Evolutionary conservation across 2,113 vertebrate genomes (phyloP).

Genomic region (Tor tambroides): DNA sequence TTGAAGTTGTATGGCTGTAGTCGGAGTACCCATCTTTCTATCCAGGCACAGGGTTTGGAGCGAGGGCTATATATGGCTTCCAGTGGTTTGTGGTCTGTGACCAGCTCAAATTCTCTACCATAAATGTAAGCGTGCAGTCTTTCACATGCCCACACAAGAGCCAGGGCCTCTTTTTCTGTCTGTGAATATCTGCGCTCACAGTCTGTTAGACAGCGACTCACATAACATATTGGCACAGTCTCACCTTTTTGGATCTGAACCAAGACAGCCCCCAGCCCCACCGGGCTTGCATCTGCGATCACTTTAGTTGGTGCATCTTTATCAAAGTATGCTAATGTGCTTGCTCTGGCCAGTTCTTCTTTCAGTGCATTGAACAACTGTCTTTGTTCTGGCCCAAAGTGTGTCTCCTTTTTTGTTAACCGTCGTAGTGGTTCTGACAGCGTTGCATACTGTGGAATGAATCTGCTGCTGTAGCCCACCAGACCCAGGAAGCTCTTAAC

Average conservation of each 20-base stretch:
- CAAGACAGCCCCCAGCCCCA: neutral
- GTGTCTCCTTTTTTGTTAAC: too few relatives aligned
- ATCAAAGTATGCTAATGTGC: too few relatives aligned
- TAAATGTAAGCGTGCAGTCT: too few relatives aligned
- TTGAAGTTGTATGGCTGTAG: slow-evolving; percentile 47
- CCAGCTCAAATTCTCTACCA: neutral
- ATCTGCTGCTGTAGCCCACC: neutral
- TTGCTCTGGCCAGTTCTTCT: too few relatives aligned
- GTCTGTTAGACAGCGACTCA: too few relatives aligned
- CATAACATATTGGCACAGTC: too few relatives aligned
- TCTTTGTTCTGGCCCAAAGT: too few relatives aligned
- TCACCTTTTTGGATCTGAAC: neutral
- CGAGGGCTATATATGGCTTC: neutral
- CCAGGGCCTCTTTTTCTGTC: neutral
- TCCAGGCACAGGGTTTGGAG: neutral
- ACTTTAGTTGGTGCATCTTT: too few relatives aligned
- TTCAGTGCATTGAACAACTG: too few relatives aligned
- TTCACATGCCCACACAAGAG: too few relatives aligned
- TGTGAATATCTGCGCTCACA: neutral
- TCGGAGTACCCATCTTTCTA: neutral
- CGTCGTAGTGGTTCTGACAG: too few relatives aligned
- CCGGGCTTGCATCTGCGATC: too few relatives aligned
- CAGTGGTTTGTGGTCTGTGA: neutral
- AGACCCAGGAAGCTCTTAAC: neutral
- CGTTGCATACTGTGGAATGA: neutral